Percentiles rank a stretch among this genome's conserved stretches.
Evolutionary conservation across 2,888 invertebrate species (phyloP).

Genomic region (Nemurella pictetii): DNA sequence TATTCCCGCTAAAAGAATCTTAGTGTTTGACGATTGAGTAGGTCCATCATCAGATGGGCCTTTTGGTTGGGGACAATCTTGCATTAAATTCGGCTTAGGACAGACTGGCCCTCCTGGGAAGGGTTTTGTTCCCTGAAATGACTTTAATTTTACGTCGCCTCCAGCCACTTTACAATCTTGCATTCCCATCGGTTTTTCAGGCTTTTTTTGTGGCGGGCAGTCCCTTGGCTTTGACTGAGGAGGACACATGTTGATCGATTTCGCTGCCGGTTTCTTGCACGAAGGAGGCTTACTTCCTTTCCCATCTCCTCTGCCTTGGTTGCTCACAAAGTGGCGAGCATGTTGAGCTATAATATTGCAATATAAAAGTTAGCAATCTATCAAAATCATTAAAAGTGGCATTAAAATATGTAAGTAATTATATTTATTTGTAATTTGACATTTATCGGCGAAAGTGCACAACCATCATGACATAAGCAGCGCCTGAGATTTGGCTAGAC

Average conservation of each 20-base stretch:
- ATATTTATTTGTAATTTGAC: too few species aligned
- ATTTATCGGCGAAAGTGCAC: too few species aligned
- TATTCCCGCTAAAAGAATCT: constrained; percentile 47
- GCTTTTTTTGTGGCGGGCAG: neutral
- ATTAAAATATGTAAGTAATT: too few species aligned
- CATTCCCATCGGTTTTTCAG: neutral
- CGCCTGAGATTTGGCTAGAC: too few species aligned
- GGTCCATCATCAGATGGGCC: constrained; percentile 24
- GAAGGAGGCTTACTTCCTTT: constrained; percentile 44
- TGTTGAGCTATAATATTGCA: constrained; percentile 7
- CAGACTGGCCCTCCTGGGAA: constrained; percentile 15
- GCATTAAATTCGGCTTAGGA: constrained; percentile 30
- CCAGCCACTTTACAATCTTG: neutral
- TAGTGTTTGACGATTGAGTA: neutral
- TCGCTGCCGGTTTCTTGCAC: constrained; percentile 46
- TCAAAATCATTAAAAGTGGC: too few species aligned
- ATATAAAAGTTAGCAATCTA: too few species aligned
- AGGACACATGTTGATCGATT: neutral
- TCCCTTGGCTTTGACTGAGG: neutral
- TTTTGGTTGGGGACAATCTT: constrained; percentile 17
- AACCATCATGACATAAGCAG: too few species aligned
- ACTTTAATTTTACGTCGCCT: neutral
- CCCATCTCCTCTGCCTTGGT: constrained; percentile 17
- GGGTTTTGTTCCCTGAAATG: neutral
- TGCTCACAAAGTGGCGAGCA: constrained; percentile 29